A percentile compares a stretch with the other conserved stretches of the same genome.
phyloP scores from a whole-genome alignment of 2,113 vertebrate species.

The Nerophis ophidion region DNA sequence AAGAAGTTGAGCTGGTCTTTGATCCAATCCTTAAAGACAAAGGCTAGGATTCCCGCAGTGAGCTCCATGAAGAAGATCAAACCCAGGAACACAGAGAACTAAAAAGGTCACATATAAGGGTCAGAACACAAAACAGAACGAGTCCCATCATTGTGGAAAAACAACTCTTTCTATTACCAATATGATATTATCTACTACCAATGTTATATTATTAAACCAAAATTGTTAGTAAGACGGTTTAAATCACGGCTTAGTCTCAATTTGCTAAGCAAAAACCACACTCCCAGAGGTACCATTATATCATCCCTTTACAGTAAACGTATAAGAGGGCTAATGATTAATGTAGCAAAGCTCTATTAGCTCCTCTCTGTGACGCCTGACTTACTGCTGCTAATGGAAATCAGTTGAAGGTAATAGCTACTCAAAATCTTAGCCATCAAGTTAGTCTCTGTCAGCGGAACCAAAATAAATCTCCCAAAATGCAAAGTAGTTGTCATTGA shows the following conservation, averaged over 20 bases:
- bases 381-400: conserved; percentile 63
- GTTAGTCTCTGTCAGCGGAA: conserved; percentile 35
- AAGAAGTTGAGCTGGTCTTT: conserved; percentile 93
- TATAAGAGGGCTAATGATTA: conserved; percentile 51
- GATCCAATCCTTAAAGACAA: conserved; percentile 92
- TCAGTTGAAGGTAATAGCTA: conserved; percentile 51
- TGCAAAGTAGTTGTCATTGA: background rate
- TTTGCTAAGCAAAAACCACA: conserved; percentile 37
- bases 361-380: conserved; percentile 56
- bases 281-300: conserved; percentile 41
- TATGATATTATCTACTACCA: too few species aligned
- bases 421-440: conserved; percentile 41
- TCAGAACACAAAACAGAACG: background rate
- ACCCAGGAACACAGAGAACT: conserved; percentile 90
- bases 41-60: conserved; percentile 84
- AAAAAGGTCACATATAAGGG: conserved; percentile 1
- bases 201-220: background rate
- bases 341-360: conserved; percentile 59
- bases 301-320: conserved; percentile 64
- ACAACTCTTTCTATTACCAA: too few species aligned
- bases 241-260: background rate
- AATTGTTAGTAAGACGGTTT: background rate
- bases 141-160: too few species aligned
- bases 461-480: conserved; percentile 23
- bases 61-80: conserved; percentile 92